These are phyloP conservation scores for Gastrophryne carolinensis DNA, from an alignment of 2,797 vertebrate species.

Conservation along the genomic window DNA sequence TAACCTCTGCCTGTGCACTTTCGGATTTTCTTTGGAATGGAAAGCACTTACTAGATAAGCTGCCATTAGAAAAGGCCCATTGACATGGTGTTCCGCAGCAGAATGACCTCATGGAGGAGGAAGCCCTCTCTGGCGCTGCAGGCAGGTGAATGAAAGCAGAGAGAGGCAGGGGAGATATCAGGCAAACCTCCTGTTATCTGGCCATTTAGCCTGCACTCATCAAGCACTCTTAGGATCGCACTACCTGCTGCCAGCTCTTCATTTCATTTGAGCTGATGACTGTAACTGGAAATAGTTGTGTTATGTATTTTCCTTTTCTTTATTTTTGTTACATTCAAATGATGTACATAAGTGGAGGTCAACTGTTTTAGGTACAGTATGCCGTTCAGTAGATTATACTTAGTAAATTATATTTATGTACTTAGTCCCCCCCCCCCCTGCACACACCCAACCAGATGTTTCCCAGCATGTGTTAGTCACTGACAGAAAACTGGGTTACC, in stretches of 20 bases:
- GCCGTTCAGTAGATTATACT: too few relatives aligned
- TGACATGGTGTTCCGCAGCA: not conserved
- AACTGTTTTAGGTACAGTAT: too few relatives aligned
- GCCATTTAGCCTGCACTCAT: conserved; percentile 41
- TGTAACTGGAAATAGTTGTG: too few relatives aligned
- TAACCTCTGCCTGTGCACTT: conserved; percentile 20
- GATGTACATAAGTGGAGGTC: too few relatives aligned
- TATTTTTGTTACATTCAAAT: too few relatives aligned
- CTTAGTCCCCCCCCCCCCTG: too few relatives aligned
- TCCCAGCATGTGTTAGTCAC: too few relatives aligned
- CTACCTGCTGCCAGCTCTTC: not conserved
- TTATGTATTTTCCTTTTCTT: too few relatives aligned
- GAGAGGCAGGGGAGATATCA: conserved; percentile 31
- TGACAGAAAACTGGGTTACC: too few relatives aligned
- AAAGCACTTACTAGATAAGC: conserved; percentile 40
- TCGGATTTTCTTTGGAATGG: conserved; percentile 22
- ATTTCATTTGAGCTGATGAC: too few relatives aligned
- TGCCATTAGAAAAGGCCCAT: conserved; percentile 6
- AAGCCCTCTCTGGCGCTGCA: conserved; percentile 27
- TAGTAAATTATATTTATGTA: too few relatives aligned
- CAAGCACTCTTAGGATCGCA: conserved; percentile 29
- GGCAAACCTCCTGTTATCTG: conserved; percentile 41
- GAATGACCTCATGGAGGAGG: conserved; percentile 29
- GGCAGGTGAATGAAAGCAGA: conserved; percentile 40
- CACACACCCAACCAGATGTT: too few relatives aligned